Evolutionary conservation across 1,140 invertebrate species (phyloP).

Genomic region (Solen grandis): DNA sequence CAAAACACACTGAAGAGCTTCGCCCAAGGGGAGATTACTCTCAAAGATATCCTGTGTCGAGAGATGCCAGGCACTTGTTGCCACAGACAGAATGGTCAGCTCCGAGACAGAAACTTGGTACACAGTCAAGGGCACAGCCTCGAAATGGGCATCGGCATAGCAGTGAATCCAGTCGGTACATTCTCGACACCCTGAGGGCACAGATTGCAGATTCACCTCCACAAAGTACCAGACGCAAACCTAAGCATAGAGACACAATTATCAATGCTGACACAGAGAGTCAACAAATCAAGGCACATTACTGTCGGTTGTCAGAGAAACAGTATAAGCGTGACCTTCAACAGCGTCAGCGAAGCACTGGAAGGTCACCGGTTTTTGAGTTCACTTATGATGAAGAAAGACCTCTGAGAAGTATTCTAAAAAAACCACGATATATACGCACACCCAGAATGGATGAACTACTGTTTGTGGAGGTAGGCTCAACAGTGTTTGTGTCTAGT

Average conservation of each 20-base stretch:
- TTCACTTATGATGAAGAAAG: constrained; percentile 35
- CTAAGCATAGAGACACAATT: too few relatives aligned
- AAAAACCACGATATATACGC: constrained; percentile 46
- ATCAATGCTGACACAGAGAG: constrained; percentile 18
- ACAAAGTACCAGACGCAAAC: too few relatives aligned
- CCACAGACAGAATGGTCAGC: neutral
- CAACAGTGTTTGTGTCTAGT: too few relatives aligned
- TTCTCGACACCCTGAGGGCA: neutral
- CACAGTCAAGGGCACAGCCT: neutral
- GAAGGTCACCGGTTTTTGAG: constrained; percentile 30
- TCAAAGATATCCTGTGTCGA: neutral
- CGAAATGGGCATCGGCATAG: neutral
- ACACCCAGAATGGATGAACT: constrained; percentile 43
- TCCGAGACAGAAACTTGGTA: neutral
- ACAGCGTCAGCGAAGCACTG: constrained; percentile 5
- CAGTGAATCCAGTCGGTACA: neutral
- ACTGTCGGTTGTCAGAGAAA: constrained; percentile 38
- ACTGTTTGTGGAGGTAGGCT: constrained; percentile 46
- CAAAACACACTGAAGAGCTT: constrained; percentile 16
- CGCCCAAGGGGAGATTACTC: constrained; percentile 22
- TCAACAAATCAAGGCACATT: constrained; percentile 9
- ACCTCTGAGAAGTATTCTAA: constrained; percentile 49
- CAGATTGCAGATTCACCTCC: neutral
- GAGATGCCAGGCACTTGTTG: too few relatives aligned
- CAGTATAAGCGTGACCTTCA: constrained; percentile 50